Percentiles rank a stretch among this genome's conserved stretches.
Conservation (phyloP, 2,797 vertebrate genomes). For the Sebastes iracundus region DNA sequence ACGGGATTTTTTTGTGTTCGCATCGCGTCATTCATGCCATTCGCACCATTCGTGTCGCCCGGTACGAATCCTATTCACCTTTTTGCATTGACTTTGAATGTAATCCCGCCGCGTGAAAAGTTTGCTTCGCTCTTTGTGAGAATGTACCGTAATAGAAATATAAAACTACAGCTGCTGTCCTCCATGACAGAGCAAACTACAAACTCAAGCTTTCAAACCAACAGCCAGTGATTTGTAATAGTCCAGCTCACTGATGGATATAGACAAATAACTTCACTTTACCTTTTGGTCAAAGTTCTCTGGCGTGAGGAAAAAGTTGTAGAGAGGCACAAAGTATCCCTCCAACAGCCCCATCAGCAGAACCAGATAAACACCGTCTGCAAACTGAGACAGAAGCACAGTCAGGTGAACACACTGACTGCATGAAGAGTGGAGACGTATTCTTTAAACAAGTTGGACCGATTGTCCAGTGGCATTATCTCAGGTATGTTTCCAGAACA, state of each 20-base stretch:
- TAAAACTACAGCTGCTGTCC: background rate
- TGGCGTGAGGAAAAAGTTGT: slow-evolving; percentile 97
- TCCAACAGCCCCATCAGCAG: slow-evolving; percentile 96
- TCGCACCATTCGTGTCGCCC: too few relatives aligned
- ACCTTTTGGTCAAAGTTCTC: slow-evolving; percentile 99
- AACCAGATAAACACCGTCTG: slow-evolving; percentile 96
- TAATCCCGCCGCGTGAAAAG: too few relatives aligned
- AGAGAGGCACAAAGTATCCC: slow-evolving; percentile 94
- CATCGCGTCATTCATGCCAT: too few relatives aligned
- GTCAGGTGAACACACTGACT: background rate
- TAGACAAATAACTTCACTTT: slow-evolving; percentile 1
- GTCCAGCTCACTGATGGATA: background rate
- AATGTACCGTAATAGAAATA: too few relatives aligned
- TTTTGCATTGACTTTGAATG: too few relatives aligned
- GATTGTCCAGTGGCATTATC: background rate
- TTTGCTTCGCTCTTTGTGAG: too few relatives aligned
- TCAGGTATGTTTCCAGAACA: background rate
- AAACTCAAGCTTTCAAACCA: background rate
- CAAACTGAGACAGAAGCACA: slow-evolving; percentile 85
- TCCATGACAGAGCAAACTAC: background rate
- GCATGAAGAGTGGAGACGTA: background rate
- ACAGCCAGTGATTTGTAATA: background rate
- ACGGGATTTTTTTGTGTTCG: too few relatives aligned
- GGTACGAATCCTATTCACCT: too few relatives aligned
- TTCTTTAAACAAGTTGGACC: too few relatives aligned